These are phyloP conservation scores for Sinotaia quadrata DNA, from an alignment of 2,888 invertebrate species.

Conservation along the genomic window DNA sequence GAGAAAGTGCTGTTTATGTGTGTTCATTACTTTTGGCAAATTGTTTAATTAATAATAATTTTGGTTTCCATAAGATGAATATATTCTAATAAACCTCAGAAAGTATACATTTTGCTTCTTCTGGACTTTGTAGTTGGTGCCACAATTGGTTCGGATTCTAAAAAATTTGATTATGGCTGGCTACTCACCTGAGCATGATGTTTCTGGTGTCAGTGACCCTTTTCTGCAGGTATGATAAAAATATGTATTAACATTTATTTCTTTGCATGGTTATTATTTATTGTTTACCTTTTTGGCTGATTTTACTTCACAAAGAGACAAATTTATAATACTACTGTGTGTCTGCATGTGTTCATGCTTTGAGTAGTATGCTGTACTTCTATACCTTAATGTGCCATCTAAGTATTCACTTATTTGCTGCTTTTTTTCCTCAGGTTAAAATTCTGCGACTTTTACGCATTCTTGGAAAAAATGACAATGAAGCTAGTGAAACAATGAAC, in stretches of 20 bases:
- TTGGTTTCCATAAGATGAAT: neutral
- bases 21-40: too few relatives aligned
- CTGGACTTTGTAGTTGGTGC: conserved; percentile 86
- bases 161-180: conserved; percentile 98
- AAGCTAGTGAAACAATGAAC: conserved; percentile 99
- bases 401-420: neutral
- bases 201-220: conserved; percentile 99
- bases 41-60: too few relatives aligned
- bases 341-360: neutral
- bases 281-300: too few relatives aligned
- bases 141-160: conserved; percentile 96
- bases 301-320: too few relatives aligned
- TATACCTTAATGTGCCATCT: neutral
- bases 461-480: conserved; percentile 94
- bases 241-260: too few relatives aligned
- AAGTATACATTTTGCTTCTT: neutral
- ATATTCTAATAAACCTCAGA: neutral
- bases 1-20: too few relatives aligned
- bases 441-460: conserved; percentile 94
- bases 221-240: conserved; percentile 94
- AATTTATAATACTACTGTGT: too few relatives aligned
- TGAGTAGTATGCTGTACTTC: too few relatives aligned
- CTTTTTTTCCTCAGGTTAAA: conserved; percentile 85
- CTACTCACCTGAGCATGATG: conserved; percentile 99
- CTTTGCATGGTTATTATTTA: too few relatives aligned